Evolutionary conservation across 2,797 vertebrate genomes (phyloP).

Genomic region (Xenopus petersii): DNA sequence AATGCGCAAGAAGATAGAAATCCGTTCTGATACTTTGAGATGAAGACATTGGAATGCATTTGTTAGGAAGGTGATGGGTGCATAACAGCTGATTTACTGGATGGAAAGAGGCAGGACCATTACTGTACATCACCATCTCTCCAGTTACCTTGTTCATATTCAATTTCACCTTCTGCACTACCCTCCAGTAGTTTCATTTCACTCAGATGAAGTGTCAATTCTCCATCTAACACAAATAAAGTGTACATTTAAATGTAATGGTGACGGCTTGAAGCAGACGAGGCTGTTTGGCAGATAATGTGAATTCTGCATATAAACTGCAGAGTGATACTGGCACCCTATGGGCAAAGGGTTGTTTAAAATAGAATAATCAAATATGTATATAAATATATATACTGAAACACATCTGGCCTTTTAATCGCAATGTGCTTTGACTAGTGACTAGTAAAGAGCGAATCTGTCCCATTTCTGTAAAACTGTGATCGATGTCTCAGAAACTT

Average conservation of each 20-base stretch:
- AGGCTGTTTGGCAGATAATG: not conserved
- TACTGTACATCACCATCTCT: conserved; percentile 35
- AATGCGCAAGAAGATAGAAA: not conserved
- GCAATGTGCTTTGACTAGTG: no score
- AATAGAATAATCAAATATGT: no score
- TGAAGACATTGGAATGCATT: conserved; percentile 48
- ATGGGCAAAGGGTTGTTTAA: no score
- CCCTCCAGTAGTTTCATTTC: conserved; percentile 47
- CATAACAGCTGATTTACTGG: conserved; percentile 43
- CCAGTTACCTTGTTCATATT: conserved; percentile 43
- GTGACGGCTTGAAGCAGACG: conserved; percentile 9
- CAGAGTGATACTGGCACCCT: no score
- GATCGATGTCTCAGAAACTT: no score
- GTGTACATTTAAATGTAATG: conserved; percentile 30
- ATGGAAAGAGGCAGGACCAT: conserved; percentile 34
- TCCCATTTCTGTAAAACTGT: no score
- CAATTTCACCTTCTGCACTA: conserved; percentile 49
- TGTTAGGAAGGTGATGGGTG: conserved; percentile 37
- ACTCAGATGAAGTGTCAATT: conserved; percentile 48
- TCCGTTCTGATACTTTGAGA: conserved; percentile 37
- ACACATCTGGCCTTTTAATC: no score
- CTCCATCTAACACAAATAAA: conserved; percentile 47
- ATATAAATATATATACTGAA: no score
- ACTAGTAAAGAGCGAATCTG: no score
- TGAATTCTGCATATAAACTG: no score